Evolutionary conservation across 2,113 vertebrate genomes (phyloP), one percentile per base, ranked within the genome.

Genomic region (Xyliphius kryptos): DNA sequence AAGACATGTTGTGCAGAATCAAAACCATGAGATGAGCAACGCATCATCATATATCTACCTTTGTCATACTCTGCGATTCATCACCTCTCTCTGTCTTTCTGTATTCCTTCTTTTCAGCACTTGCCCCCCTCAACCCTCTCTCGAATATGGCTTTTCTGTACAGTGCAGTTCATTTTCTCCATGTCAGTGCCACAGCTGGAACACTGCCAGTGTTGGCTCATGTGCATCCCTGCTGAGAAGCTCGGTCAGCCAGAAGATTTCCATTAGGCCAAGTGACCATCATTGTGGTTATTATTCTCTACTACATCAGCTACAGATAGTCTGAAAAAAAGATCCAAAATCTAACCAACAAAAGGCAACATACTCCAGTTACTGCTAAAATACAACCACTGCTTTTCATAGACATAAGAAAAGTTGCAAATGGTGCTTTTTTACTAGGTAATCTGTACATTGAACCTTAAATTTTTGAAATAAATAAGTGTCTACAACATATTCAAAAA

Each of bases 181-280:
- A 65, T 63, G 73, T 70, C 70, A 70, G 58, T 36, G 17, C 13
- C 70, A 66, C 75, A 68, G 73, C 68, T 77, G 71, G 67, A 79
- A 70, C 43, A 16, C 67, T 37, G 26, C 74, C 74, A 58, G 61
- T 70, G 13, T 63, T 50, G 70, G 67, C 54, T 66, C 26, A 32
- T 60, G 59, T 73, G 69, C 65, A 77, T 80, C 70, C 69, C 56
- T 41, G 57, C 65, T 21, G 52, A 63, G 70, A 66, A 66, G 64
- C 20, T 67, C 76, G 69, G 61, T 80, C 70, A 79, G 68, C 77
- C 77, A 69, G 76, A 63, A 69, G 57, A 86, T 80, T 80, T 76
- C 81, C 74, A 84, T 83, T 81, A 84, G 72, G 46, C 58, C 50
- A 68, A 67, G 68, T 51, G 62, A 70, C 68, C 74, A 72, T 71